Evolutionary conservation across 1,140 invertebrate species (phyloP), one percentile per base, ranked within the genome.

Genomic region (Ylistrum balloti): DNA sequence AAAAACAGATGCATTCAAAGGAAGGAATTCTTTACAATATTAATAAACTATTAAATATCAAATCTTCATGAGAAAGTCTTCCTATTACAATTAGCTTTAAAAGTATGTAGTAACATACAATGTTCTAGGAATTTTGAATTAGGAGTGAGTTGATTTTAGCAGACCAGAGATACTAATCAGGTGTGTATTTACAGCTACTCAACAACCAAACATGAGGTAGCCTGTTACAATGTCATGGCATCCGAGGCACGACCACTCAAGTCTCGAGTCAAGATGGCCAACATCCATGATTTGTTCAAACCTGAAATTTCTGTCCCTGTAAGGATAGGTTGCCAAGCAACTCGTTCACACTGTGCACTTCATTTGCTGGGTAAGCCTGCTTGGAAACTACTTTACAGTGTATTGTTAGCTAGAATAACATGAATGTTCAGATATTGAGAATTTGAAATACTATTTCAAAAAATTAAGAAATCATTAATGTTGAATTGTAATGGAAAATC

Each of bases 251-350:
- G 96, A 88, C 86, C 93, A 86, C 88, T 95, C 34, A 91, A 92
- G 33, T 88, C 89, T 93, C 93, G 87, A 94, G 96, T 93, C 93
- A 94, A 89, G 90, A 94, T 91, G 92, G 96, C 92, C 28, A 93
- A 93, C 92, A 74, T 74, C 56, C 56, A 74, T 5, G 93, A 96
- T 90, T 95, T 98, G 89, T 95, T 99, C 33, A 97, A 97, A 93
- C 97, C 98, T 86, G 98, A 98, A 94, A 95, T 99, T 88, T 97
- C 98, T 3, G 97, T 99, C 86, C 98, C 98, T 0, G 97, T 97
- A 22, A 96, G 97, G 33, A 96, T 97, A 1, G 97, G 97, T 11
- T 97, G 97, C 92, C 97, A 97, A 34, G 97, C 98, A 0, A 98
- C 98, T 0, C 97, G 98, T 85, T 97, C 98, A 91, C 96, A 97